A percentile compares a stretch with the other conserved stretches of the same genome.
Conservation (phyloP, 1,140 invertebrate species). For the Drosophila bocki region DNA sequence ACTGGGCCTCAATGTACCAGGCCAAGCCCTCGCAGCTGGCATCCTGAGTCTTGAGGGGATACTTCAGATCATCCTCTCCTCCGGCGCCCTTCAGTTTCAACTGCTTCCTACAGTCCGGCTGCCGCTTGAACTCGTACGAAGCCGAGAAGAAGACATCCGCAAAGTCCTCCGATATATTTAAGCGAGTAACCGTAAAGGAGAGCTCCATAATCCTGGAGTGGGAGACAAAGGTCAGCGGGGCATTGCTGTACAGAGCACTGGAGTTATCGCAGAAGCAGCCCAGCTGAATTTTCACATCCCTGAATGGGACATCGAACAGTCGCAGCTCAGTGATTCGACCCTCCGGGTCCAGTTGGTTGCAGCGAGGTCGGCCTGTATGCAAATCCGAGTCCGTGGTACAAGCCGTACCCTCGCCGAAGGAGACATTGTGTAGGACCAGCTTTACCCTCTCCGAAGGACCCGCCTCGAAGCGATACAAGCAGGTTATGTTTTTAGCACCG, state of each 20-base stretch:
- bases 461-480: constrained; percentile 90
- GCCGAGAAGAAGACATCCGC: constrained; percentile 89
- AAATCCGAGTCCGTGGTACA: constrained; percentile 90
- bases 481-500: constrained; percentile 90
- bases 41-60: constrained; percentile 87
- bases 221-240: constrained; percentile 88
- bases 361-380: constrained; percentile 88
- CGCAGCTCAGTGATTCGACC: constrained; percentile 87
- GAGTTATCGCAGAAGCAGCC: constrained; percentile 90
- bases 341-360: constrained; percentile 86
- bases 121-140: constrained; percentile 88
- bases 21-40: constrained; percentile 90
- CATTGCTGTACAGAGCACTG: constrained; percentile 85
- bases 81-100: constrained; percentile 88
- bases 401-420: constrained; percentile 88
- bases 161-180: constrained; percentile 90
- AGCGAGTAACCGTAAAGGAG: constrained; percentile 87
- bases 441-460: constrained; percentile 87
- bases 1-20: constrained; percentile 90
- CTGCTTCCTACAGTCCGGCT: constrained; percentile 88
- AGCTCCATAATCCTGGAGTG: constrained; percentile 88
- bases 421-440: constrained; percentile 90
- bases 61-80: constrained; percentile 87
- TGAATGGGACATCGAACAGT: constrained; percentile 89
- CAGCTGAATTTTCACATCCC: constrained; percentile 87